phyloP scores from a whole-genome alignment of 2,797 vertebrate genomes.

The Cheirogaleus major region DNA sequence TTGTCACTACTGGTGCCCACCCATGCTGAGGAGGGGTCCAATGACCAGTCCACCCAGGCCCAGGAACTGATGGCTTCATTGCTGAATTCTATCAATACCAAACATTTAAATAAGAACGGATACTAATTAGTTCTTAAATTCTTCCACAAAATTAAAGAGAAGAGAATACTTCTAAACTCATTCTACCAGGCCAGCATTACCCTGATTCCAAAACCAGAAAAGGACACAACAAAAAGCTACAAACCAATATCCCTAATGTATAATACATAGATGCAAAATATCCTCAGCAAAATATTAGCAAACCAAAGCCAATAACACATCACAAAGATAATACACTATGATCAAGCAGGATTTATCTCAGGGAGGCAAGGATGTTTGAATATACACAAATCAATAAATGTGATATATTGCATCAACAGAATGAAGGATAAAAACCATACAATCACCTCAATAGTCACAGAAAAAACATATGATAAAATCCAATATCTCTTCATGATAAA shows the following conservation, averaged over 20 bases:
- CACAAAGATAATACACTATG: not conserved
- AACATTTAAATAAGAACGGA: not conserved
- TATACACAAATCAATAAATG: not conserved
- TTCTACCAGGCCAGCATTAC: not conserved
- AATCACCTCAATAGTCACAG: not conserved
- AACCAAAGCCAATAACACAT: not conserved
- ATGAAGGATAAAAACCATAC: not conserved
- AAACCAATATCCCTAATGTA: not conserved
- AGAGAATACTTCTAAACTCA: not conserved
- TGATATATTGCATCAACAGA: no score
- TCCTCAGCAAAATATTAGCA: not conserved
- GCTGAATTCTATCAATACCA: not conserved
- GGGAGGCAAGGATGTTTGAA: not conserved
- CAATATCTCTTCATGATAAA: not conserved
- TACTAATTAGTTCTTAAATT: not conserved
- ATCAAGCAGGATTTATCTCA: not conserved
- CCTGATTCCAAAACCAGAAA: not conserved
- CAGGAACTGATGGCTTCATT: not conserved
- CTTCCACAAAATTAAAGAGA: not conserved
- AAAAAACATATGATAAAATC: not conserved
- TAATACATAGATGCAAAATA: not conserved
- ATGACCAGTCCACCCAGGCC: not conserved
- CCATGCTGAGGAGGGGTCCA: not conserved
- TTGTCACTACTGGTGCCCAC: not conserved
- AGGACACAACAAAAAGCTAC: not conserved